Percentiles rank a stretch among this genome's conserved stretches.
Evolutionary conservation across 2,888 invertebrate species (phyloP).

Genomic region (Hesperia comma): DNA sequence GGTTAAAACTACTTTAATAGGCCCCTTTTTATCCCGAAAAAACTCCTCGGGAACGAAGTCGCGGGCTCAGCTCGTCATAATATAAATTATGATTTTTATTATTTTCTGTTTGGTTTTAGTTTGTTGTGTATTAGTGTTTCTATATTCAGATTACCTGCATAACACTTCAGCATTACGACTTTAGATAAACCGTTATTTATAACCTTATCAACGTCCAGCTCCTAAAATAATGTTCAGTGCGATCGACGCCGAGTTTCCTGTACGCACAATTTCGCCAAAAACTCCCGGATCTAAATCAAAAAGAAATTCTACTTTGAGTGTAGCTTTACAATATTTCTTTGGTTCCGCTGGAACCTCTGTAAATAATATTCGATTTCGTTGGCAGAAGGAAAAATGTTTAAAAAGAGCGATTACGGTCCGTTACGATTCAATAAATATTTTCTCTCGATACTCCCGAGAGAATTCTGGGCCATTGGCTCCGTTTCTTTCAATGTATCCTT

Average conservation of each 20-base stretch:
- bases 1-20: too few relatives aligned
- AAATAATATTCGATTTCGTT: constrained; percentile 35
- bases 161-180: background rate
- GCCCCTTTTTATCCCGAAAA: too few relatives aligned
- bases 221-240: constrained; percentile 6
- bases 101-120: too few relatives aligned
- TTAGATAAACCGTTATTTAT: too few relatives aligned
- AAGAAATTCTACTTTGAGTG: constrained; percentile 29
- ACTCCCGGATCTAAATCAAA: constrained; percentile 25
- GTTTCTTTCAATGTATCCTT: constrained; percentile 26
- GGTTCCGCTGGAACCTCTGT: constrained; percentile 32
- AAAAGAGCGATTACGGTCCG: constrained; percentile 34
- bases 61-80: too few relatives aligned
- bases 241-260: background rate
- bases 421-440: constrained; percentile 33
- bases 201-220: background rate
- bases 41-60: too few relatives aligned
- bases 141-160: background rate
- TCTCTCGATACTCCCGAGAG: constrained; percentile 26
- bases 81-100: too few relatives aligned
- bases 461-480: constrained; percentile 26
- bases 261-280: constrained; percentile 19
- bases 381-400: constrained; percentile 36
- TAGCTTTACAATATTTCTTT: constrained; percentile 32
- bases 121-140: too few relatives aligned